A percentile compares a stretch with the other conserved stretches of the same genome.
Evolutionary conservation across 1,140 invertebrate genomes (phyloP).

Genomic region (Limonius californicus): DNA sequence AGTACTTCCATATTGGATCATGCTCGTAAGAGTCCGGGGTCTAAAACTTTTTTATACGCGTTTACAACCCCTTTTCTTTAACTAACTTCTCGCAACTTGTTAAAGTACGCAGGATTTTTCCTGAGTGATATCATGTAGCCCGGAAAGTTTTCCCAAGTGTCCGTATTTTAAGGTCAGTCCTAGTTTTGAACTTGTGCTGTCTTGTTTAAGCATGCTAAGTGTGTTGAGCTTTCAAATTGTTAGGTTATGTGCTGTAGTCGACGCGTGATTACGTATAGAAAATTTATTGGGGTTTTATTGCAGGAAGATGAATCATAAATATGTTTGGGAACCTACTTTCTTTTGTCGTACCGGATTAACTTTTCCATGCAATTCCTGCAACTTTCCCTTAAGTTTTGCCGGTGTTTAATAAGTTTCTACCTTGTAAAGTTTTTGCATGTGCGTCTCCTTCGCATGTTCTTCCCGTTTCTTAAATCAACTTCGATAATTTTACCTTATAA

Average conservation of each 20-base stretch:
- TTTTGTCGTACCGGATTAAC: not conserved
- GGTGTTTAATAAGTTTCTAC: no score
- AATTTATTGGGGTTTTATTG: conserved; percentile 13
- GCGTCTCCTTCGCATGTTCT: no score
- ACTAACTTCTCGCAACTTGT: conserved; percentile 23
- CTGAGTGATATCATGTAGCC: conserved; percentile 2
- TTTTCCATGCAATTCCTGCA: no score
- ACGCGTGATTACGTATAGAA: conserved; percentile 18
- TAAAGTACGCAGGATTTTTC: conserved; percentile 22
- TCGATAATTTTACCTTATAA: no score
- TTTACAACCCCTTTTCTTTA: conserved; percentile 24
- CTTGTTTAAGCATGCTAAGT: conserved; percentile 6
- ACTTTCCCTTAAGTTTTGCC: no score
- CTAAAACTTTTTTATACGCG: conserved; percentile 32
- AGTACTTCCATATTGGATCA: conserved; percentile 31
- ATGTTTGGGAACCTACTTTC: not conserved
- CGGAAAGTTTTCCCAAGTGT: not conserved
- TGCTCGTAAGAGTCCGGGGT: conserved; percentile 23
- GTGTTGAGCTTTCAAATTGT: conserved; percentile 18
- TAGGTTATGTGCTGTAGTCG: conserved; percentile 26
- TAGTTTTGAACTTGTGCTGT: conserved; percentile 8
- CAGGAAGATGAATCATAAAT: conserved; percentile 10
- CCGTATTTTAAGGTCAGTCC: conserved; percentile 8
- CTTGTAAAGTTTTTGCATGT: no score
- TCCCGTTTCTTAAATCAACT: no score